These are phyloP conservation scores for Drosophila percnosoma DNA, from an alignment of 2,888 invertebrate genomes.

Conservation along the genomic window DNA sequence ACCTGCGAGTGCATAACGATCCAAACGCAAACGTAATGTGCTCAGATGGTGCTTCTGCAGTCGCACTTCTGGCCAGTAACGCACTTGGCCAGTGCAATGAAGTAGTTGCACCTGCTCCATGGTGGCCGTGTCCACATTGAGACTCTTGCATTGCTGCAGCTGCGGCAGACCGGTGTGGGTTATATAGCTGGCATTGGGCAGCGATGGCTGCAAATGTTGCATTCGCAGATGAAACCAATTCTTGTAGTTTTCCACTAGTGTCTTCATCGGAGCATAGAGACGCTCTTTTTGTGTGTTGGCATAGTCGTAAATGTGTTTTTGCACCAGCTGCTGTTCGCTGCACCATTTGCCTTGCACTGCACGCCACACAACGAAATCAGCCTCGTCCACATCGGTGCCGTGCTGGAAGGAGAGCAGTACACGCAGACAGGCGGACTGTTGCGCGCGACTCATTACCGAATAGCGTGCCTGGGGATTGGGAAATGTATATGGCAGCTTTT, in stretches of 20 bases:
- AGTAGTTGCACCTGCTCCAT: conserved; percentile 63
- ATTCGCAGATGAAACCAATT: conserved; percentile 57
- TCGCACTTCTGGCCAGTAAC: conserved; percentile 34
- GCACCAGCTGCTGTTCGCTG: conserved; percentile 63
- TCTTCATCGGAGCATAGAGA: conserved; percentile 64
- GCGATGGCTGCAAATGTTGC: conserved; percentile 28
- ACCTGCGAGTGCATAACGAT: conserved; percentile 41
- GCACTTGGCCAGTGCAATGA: conserved; percentile 31
- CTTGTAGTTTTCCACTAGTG: conserved; percentile 61
- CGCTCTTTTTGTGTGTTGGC: conserved; percentile 54
- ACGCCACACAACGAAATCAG: conserved; percentile 63
- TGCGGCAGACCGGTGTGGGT: conserved; percentile 78
- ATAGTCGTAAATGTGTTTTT: conserved; percentile 64
- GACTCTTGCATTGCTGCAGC: conserved; percentile 57
- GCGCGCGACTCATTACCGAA: conserved; percentile 57
- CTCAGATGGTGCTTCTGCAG: conserved; percentile 33
- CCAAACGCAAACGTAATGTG: conserved; percentile 56
- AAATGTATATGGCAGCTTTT: conserved; percentile 49
- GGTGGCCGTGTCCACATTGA: conserved; percentile 35
- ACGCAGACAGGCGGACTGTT: conserved; percentile 73
- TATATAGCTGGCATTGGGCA: conserved; percentile 54
- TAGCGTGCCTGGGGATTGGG: conserved; percentile 29
- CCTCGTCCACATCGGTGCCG: conserved; percentile 34
- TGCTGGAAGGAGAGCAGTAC: conserved; percentile 63
- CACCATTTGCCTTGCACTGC: conserved; percentile 39